Conservation (phyloP, 1,140 invertebrate species). For the Nasonia longicornis region DNA sequence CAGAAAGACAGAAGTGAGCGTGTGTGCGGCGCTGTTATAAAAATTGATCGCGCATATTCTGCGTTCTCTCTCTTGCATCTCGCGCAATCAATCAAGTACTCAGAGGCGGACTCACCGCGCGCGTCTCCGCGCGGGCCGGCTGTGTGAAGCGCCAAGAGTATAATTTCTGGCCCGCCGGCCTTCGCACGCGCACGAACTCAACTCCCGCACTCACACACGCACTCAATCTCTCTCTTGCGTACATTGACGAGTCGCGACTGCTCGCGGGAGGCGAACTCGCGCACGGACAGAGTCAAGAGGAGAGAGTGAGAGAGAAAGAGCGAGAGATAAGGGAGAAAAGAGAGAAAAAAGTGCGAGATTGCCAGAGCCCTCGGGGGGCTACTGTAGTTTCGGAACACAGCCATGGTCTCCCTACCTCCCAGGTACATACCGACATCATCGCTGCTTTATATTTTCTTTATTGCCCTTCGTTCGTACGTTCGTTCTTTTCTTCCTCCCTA, state of each 20-base stretch:
- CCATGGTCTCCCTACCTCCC: constrained; percentile 76
- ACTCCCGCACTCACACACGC: neutral
- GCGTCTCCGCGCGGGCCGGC: neutral
- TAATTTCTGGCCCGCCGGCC: constrained; percentile 44
- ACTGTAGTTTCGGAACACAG: constrained; percentile 76
- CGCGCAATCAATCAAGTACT: constrained; percentile 31
- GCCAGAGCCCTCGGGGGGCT: constrained; percentile 62
- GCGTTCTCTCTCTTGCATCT: neutral
- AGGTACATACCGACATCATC: constrained; percentile 71
- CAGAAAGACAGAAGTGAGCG: constrained; percentile 31
- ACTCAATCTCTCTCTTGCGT: constrained; percentile 9
- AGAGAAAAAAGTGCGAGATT: constrained; percentile 47
- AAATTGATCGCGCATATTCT: constrained; percentile 24
- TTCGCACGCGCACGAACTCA: constrained; percentile 43
- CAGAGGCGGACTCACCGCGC: constrained; percentile 35
- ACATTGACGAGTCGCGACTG: neutral
- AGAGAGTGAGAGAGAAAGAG: constrained; percentile 47
- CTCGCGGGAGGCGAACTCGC: constrained; percentile 18
- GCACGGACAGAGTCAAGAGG: constrained; percentile 38
- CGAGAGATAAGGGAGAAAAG: constrained; percentile 44
- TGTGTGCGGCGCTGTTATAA: constrained; percentile 3
- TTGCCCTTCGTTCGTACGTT: constrained; percentile 46
- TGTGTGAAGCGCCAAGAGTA: constrained; percentile 44
- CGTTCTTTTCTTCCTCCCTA: constrained; percentile 42
- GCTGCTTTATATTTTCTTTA: constrained; percentile 60